These are phyloP conservation scores for Ophion slaviceki DNA, from an alignment of 2,888 invertebrate species.

Conservation along the genomic window DNA sequence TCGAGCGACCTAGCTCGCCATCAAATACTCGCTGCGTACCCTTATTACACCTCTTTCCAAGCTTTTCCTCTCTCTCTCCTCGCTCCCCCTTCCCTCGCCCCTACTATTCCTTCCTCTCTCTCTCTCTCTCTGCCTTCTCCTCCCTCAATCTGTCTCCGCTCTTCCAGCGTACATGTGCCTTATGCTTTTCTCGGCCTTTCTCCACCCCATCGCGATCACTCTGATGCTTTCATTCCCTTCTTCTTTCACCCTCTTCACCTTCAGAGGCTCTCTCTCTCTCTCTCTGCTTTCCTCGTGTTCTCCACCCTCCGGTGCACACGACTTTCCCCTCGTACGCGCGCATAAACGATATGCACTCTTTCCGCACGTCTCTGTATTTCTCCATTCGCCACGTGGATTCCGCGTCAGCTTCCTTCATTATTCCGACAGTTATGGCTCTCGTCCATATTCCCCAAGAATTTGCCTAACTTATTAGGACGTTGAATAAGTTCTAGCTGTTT, in stretches of 20 bases:
- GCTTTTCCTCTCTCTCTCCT: conserved; percentile 1
- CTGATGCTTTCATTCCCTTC: conserved; percentile 20
- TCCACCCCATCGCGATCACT: conserved; percentile 53
- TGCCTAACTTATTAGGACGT: too few species aligned
- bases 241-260: background rate
- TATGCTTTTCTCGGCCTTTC: conserved; percentile 39
- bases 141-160: conserved; percentile 2
- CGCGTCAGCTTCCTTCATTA: background rate
- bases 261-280: background rate
- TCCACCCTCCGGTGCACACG: conserved; percentile 3
- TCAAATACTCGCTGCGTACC: conserved; percentile 46
- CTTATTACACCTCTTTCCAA: conserved; percentile 35
- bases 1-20: conserved; percentile 63
- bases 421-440: background rate
- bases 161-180: conserved; percentile 6
- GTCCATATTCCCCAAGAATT: background rate
- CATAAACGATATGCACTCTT: background rate
- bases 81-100: background rate
- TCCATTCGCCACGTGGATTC: conserved; percentile 18
- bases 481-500: too few species aligned
- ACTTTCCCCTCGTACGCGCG: conserved; percentile 7
- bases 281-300: background rate
- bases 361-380: background rate
- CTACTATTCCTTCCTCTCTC: background rate
- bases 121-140: conserved; percentile 1